Evolutionary conservation across 2,888 invertebrate genomes (phyloP), one percentile per base, ranked within the genome.

Genomic region (Lochmaea crataegi): DNA sequence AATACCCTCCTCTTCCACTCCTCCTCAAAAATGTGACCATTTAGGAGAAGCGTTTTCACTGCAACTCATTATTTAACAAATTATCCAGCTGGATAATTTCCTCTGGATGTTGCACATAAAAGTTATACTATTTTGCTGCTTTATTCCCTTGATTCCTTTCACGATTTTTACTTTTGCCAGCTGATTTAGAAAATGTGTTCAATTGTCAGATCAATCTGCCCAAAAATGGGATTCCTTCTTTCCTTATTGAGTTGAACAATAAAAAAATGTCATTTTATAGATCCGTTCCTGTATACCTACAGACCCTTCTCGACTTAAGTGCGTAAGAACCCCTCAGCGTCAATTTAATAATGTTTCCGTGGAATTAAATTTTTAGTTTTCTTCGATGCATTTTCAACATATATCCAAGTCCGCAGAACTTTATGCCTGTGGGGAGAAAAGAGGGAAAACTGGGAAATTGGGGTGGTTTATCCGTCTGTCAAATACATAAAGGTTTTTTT

Each of bases 241-340:
- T 64, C 10, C 45, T 67, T 22, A 16, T 64, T 14, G 45, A 45
- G 22, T 32, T 32, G 0, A 16, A 7, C 9, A n/a, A 53, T 2
- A 16, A 53, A n/a, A 53, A 53, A 16, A 18, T 16, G 10, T 53
- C 16, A 16, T 53, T 16, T 53, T 53, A 16, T 57, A 22, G 57
- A 41, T 57, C 65, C 65, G 53, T 57, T 76, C 42, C 64, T 70
- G 56, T 53, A 11, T 51, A n/a, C n/a, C n/a, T n/a, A 14, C 18
- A 64, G 48, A 45, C 67, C 72, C 67, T 64, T 77, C 74, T 73
- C 75, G 80, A 81, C 82, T 82, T 82, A 82, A 84, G 82, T 83
- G 82, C 82, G 82, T 83, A 83, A 84, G 84, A 84, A 84, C 83
- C 84, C 84, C 84, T 80, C 80, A 80, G 84, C 84, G 84, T 83